phyloP scores from a whole-genome alignment of 1,140 invertebrate species.

The Tetranychus cinnabarinus region DNA sequence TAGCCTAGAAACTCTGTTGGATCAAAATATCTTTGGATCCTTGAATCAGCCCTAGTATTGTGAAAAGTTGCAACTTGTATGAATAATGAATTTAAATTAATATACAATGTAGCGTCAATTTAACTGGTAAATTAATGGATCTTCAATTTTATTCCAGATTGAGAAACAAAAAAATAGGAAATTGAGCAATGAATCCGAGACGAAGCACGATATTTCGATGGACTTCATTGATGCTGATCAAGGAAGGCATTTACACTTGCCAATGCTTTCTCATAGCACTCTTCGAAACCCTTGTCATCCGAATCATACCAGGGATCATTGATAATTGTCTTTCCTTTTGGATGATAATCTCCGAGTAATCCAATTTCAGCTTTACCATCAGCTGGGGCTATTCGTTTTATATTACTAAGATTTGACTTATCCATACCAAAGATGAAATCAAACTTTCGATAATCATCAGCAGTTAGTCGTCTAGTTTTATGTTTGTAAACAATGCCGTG shows the following conservation, averaged over 20 bases:
- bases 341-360: conserved; percentile 55
- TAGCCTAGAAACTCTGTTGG: no score
- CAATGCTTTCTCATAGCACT: conserved; percentile 20
- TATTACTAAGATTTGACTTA: conserved; percentile 42
- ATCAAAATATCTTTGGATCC: no score
- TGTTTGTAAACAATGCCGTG: conserved; percentile 41
- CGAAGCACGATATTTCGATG: no score
- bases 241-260: conserved; percentile 19
- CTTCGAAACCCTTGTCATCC: conserved; percentile 20
- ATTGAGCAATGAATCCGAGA: no score
- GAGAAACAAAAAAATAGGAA: no score
- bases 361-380: conserved; percentile 40
- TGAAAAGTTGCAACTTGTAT: no score
- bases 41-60: no score
- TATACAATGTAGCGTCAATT: no score
- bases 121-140: no score
- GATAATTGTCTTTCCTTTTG: conserved; percentile 47
- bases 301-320: conserved; percentile 62
- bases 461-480: conserved; percentile 40
- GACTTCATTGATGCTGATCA: conserved; percentile 11
- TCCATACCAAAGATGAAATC: conserved; percentile 83
- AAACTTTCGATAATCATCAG: conserved; percentile 45
- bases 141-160: no score
- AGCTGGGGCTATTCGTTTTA: conserved; percentile 32
- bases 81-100: no score